These are phyloP conservation scores for Misgurnus anguillicaudatus DNA, from an alignment of 2,113 vertebrate species.

Conservation along the genomic window DNA sequence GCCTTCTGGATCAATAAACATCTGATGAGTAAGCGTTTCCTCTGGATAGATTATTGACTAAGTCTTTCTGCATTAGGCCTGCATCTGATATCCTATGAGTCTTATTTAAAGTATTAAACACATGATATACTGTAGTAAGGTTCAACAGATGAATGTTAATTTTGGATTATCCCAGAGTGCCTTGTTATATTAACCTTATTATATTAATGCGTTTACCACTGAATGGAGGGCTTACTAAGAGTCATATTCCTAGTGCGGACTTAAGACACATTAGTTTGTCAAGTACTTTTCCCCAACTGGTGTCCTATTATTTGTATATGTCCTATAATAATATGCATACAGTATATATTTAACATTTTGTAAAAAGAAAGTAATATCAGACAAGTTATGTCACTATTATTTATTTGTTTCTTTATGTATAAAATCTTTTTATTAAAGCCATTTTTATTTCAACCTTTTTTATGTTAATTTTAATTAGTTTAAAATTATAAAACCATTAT, in stretches of 20 bases:
- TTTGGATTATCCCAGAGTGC: neutral
- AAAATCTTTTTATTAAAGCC: no score
- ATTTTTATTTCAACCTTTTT: no score
- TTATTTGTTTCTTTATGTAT: no score
- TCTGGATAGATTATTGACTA: conserved; percentile 40
- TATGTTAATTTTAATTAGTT: no score
- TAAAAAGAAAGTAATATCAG: no score
- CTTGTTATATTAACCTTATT: neutral
- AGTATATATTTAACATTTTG: no score
- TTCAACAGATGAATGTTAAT: conserved; percentile 4
- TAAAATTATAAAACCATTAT: no score
- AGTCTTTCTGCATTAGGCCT: neutral
- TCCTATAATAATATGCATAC: no score
- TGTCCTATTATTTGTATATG: no score
- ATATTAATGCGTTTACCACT: conserved; percentile 16
- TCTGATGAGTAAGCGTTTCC: conserved; percentile 37
- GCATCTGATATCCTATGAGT: neutral
- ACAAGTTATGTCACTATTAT: no score
- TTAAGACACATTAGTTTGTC: neutral
- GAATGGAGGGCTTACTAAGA: neutral
- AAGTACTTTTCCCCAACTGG: no score
- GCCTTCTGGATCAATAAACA: conserved; percentile 24
- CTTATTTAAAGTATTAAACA: conserved; percentile 21
- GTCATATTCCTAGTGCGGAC: neutral
- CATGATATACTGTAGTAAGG: neutral